Evolutionary conservation across 64 coral and sea anemone species (phyloP), one percentile per base, ranked within the genome.

Genomic region (Orbicella faveolata): DNA sequence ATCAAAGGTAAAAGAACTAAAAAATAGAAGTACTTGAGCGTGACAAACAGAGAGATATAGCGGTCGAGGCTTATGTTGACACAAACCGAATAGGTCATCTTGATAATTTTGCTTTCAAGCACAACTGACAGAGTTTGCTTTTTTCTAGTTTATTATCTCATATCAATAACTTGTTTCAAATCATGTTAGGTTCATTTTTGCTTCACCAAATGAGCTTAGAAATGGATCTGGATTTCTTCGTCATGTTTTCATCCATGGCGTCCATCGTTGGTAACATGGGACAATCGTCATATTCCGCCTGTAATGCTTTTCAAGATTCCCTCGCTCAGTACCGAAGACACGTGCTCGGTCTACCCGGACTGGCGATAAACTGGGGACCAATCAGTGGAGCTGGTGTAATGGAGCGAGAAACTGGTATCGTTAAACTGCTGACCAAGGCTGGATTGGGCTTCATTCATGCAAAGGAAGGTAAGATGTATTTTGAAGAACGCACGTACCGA

Each of bases 141-240:
- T 6, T 48, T 3, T 6, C 3, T 48, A 48, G 41, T 48, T 6
- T 2, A 48, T 48, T 48, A 48, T 48, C 1, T n/a, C 9, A 14
- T 51, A 23, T 0, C 8, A 21, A 9, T 70, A 70, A 70, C 21
- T 23, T 0, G 17, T 44, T 51, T n/a, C 17, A 20, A 23, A 21
- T 51, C 6, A 78, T 51, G 1, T 1, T 78, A 93, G 94, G 94
- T 21, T 79, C 72, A n/a, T 87, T 87, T 62, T 57, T 95, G 34
- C 85, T 95, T 15, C 94, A 95, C 84, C 74, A 89, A 33, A 68
- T 95, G 39, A 92, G 89, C 55, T 35, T 92, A 15, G 34, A 41
- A n/a, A 88, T 95, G 84, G 72, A 92, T 52, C 83, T 95, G 34
- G 94, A 95, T 59, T 95, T 95, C 23, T 95, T 95, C 48, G 35